A percentile compares a stretch with the other conserved stretches of the same genome.
Conservation (phyloP, 1,140 invertebrate genomes). For the Drosophila saltans region DNA sequence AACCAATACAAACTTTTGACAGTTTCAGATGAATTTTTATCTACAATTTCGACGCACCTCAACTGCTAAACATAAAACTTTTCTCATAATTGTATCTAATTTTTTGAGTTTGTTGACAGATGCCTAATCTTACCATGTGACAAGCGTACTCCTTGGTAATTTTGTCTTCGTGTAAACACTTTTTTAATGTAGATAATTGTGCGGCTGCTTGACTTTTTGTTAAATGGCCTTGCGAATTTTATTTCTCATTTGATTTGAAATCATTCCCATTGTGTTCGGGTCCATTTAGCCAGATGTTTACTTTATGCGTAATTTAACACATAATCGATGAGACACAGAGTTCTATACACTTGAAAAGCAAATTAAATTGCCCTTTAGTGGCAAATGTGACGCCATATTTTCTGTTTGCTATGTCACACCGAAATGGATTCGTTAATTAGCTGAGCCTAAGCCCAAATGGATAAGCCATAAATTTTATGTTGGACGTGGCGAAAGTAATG, state of each 20-base stretch:
- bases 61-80: background rate
- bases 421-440: conserved; percentile 54
- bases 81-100: background rate
- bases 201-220: conserved; percentile 16
- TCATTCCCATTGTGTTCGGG: conserved; percentile 33
- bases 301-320: conserved; percentile 74
- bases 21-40: background rate
- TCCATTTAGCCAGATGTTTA: conserved; percentile 53
- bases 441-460: conserved; percentile 21
- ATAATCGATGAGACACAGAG: conserved; percentile 59
- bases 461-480: conserved; percentile 37
- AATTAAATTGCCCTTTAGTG: conserved; percentile 65
- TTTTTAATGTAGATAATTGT: conserved; percentile 3
- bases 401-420: conserved; percentile 29
- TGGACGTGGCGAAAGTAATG: conserved; percentile 1
- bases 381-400: conserved; percentile 45
- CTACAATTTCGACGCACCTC: background rate
- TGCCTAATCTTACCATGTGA: background rate
- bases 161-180: background rate
- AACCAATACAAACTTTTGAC: background rate
- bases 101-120: background rate
- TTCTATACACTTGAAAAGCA: conserved; percentile 35
- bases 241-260: conserved; percentile 4
- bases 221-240: conserved; percentile 6
- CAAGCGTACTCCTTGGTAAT: background rate